Conservation (phyloP, 2,888 invertebrate species). For the Selenia dentaria region DNA sequence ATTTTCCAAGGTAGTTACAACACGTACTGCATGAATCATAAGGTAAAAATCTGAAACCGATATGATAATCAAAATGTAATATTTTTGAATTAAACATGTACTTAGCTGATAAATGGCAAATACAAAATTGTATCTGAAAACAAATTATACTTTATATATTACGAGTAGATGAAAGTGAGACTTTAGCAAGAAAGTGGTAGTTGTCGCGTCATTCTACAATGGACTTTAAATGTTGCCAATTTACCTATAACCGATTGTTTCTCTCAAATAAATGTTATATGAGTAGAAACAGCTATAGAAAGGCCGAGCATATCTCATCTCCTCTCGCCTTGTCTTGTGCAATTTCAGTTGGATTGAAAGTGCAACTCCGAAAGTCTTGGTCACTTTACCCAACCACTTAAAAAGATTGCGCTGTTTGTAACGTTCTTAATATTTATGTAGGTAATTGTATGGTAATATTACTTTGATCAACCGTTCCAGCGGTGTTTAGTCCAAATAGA, state of each 20-base stretch:
- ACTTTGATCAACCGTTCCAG: conserved; percentile 32
- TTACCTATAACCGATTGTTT: conserved; percentile 8
- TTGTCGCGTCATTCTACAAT: not conserved
- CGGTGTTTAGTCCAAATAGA: conserved; percentile 69
- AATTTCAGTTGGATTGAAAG: conserved; percentile 1
- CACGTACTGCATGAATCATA: too few species aligned
- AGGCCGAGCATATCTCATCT: conserved; percentile 6
- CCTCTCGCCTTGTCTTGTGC: conserved; percentile 5
- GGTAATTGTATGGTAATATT: conserved; percentile 17
- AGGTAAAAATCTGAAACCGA: too few species aligned
- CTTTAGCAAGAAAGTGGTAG: not conserved
- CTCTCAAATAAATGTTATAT: conserved; percentile 7
- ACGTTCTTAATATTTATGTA: conserved; percentile 21
- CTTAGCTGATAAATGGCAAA: too few species aligned
- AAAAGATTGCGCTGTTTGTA: conserved; percentile 19
- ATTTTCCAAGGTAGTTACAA: too few species aligned
- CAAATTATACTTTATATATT: too few species aligned
- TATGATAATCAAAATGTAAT: too few species aligned
- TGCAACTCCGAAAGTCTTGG: conserved; percentile 10
- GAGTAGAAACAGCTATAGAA: conserved; percentile 1
- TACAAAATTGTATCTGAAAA: too few species aligned
- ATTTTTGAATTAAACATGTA: too few species aligned
- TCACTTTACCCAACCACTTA: conserved; percentile 2
- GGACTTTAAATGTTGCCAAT: conserved; percentile 20
- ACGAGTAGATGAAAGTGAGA: not conserved